Base-by-base conservation (phyloP, 2,113 vertebrate species). In the Dipodomys spectabilis region DNA sequence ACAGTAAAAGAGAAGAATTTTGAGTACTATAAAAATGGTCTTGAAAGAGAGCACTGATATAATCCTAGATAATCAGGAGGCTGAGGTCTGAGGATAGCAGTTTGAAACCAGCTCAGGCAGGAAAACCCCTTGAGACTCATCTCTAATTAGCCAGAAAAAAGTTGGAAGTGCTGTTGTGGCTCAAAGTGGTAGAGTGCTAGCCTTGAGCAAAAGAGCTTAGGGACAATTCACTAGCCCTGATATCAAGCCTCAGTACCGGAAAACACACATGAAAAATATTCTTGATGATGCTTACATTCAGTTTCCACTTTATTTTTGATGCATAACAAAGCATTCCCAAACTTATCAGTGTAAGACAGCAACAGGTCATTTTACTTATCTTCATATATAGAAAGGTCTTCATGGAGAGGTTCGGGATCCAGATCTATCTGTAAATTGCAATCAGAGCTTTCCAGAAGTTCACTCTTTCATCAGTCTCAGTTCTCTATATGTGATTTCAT, bases 341-440 rank as follows among this genome's bases (percentile, higher is more conserved):
- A 87, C 5, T 49, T 75, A 81, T 60, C 73, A 68, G 22, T 39
- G 82, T 93, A 85, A 77, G 0, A 45, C 6, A 86, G 71, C 45
- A 88, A 35, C 32, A 80, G 64, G 53, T 72, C 13, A 79, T 87
- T 87, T 69, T 64, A 67, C 87, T 75, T 45, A 57, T 80, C 88
- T 27, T 93, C 27, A 39, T 62, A 32, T 65, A 6, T 15, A 89
- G 77, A n/a, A 86, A 86, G 45, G 44, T 27, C 20, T 82, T 86
- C n/a, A 1, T 73, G 57, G 10, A 25, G 25, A 53, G 39, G 16
- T 39, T 85, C 74, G 82, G 57, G 11, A 27, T 79, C 71, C 32
- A 81, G 62, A 20, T 64, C 6, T 91, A 27, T 80, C 7, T 71
- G 1, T 74, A 68, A 39, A 85, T 95, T 82, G 30, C 7, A 45